Evolutionary conservation across 1,140 invertebrate genomes (phyloP), one percentile per base, ranked within the genome.

Genomic region (Drosophila truncata): DNA sequence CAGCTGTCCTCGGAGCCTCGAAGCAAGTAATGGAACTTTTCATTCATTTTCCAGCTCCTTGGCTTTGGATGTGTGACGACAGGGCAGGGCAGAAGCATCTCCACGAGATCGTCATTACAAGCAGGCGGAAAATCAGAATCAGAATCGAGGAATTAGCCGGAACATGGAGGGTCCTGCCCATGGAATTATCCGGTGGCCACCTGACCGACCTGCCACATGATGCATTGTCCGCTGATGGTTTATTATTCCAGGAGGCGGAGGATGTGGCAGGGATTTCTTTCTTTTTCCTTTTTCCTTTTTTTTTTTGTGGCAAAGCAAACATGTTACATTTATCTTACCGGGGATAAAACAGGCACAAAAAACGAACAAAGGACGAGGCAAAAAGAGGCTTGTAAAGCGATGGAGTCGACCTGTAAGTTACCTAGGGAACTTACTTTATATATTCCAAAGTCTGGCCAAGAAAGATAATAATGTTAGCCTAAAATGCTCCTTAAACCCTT

Each of bases 251-350:
- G 44, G 29, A 33, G 16, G 42, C 29, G 44, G 55, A 14, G n/a
- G 23, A 18, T 29, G 27, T 14, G 37, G 23, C 5, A 11, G 20
- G 39, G 13, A 37, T 54, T 54, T 23, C 20, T 3, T 55, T n/a
- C 18, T 25, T 55, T 1, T 54, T 23, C 39, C 4, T 5, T 13
- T 29, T 35, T 23, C 4, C 3, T 13, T 29, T 35, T 23, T 55
- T 57, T 76, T 75, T 67, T 66, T 69, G 42, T 46, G 33, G 47
- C 69, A 72, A 77, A 63, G 67, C 67, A 88, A 88, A 87, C 80
- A 88, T 88, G 83, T 84, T 80, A 84, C 85, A 87, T 88, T 87
- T 87, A 84, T 87, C 85, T 88, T 80, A 52, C 52, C 31, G 46
- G 62, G 57, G 78, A 60, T 60, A 59, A 80, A 80, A 57, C 76